Evolutionary conservation across 2,113 vertebrate species (phyloP).

Genomic region (Myrmecobius fasciatus): DNA sequence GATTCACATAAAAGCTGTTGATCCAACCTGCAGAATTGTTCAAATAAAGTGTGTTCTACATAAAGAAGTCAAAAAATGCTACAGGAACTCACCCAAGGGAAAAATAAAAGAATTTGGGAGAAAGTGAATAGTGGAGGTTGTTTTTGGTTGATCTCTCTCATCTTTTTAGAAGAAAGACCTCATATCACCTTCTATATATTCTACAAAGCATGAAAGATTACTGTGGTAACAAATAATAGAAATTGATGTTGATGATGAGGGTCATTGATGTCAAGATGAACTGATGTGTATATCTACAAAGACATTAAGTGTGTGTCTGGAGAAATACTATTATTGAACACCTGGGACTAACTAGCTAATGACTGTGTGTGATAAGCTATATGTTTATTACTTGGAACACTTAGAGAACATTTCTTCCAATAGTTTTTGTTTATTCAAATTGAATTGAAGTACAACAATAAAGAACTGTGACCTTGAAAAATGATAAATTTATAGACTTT

Average conservation of each 20-base stretch:
- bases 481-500: slow-evolving; percentile 31
- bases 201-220: neutral
- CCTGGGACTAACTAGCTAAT: slow-evolving; percentile 57
- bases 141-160: slow-evolving; percentile 7
- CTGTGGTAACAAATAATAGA: slow-evolving; percentile 39
- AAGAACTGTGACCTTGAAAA: slow-evolving; percentile 44
- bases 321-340: slow-evolving; percentile 59
- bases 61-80: slow-evolving; percentile 13
- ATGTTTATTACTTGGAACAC: slow-evolving; percentile 54
- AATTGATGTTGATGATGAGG: slow-evolving; percentile 24
- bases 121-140: neutral
- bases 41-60: neutral
- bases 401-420: slow-evolving; percentile 40
- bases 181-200: slow-evolving; percentile 7
- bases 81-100: neutral
- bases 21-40: neutral
- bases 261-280: slow-evolving; percentile 38
- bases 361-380: slow-evolving; percentile 37
- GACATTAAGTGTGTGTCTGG: neutral
- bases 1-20: neutral
- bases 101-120: neutral
- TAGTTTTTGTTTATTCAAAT: slow-evolving; percentile 38
- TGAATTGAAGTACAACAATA: slow-evolving; percentile 40
- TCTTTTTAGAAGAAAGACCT: slow-evolving; percentile 10
- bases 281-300: slow-evolving; percentile 27